Percentiles rank a stretch among this genome's conserved stretches.
These are phyloP conservation scores for Megaceryle maxima DNA, from an alignment of 2,113 vertebrate species.

Conservation along the genomic window DNA sequence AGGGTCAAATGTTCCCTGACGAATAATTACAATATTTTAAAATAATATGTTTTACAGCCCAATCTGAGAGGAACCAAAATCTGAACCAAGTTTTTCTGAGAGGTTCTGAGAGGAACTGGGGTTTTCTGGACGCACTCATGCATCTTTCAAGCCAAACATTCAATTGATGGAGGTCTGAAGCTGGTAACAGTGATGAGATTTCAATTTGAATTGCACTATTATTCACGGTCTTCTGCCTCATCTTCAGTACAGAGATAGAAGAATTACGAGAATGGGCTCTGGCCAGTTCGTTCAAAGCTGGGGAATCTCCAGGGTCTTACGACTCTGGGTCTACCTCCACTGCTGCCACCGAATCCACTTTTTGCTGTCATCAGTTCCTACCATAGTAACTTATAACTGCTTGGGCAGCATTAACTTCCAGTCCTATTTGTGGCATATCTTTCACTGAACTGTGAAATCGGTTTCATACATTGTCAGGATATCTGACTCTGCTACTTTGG, in stretches of 20 bases:
- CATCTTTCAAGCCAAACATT: background rate
- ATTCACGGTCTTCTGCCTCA: background rate
- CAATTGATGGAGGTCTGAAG: fast-evolving
- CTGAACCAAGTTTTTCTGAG: background rate
- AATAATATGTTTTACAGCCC: background rate
- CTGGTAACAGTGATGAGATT: background rate
- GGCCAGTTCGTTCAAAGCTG: background rate
- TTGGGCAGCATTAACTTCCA: background rate
- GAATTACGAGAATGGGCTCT: background rate
- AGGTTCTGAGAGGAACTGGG: background rate
- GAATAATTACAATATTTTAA: background rate
- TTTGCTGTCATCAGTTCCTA: background rate
- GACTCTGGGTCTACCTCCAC: background rate
- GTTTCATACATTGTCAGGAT: background rate
- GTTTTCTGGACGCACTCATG: background rate
- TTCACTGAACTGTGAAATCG: background rate
- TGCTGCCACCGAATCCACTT: background rate
- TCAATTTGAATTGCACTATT: background rate
- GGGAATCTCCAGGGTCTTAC: background rate
- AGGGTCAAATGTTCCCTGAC: background rate
- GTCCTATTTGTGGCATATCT: background rate
- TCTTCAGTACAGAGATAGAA: background rate
- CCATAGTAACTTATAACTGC: background rate
- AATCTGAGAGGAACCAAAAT: background rate
- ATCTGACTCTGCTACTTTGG: background rate